Evolutionary conservation across 2,113 vertebrate species (phyloP), one percentile per base, ranked within the genome.

Genomic region (Kryptolebias marmoratus): DNA sequence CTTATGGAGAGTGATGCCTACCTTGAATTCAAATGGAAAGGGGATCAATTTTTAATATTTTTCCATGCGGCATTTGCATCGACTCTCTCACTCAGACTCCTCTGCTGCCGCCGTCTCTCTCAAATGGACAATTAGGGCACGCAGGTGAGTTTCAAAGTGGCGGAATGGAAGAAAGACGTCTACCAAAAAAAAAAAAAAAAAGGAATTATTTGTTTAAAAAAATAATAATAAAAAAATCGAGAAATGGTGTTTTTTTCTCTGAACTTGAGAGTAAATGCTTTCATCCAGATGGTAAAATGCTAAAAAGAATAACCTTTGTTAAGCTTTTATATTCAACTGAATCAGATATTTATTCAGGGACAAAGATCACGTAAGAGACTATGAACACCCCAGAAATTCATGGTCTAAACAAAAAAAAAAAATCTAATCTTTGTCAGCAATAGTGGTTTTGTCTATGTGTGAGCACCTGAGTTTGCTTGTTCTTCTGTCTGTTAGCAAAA

Each of bases 1-100:
- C 90, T 93, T 93, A 92, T 71, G 84, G 85, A 91, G 92, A 93
- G 83, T 89, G 90, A 93, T 91, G 91, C 88, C 88, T 93, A 92
- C 92, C 91, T 94, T 88, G 84, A 93, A 91, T 92, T 88, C 83
- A 92, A 93, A 94, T 93, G 89, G 91, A 93, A 92, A 88, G 73
- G 74, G 60, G 82, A 92, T 94, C 75, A 88, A 94, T 93, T 88
- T 93, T 95, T 93, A 77, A 95, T 93, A 53, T 81, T 68, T 53
- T 53, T 77, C 59, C 50, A 52, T 64, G 85, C 73, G n/a, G 80
- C 77, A 89, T 94, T 93, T 93, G 91, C 92, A 90, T 93, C 18
- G 80, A 80, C 79, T 90, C 79, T 16, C 73, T 88, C 48, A 16
- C 78, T 85, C 79, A 50, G 71, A 65, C 52, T 77, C 71, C 57